Conservation (phyloP, 2,797 vertebrate genomes). For the Octomys mimax region DNA sequence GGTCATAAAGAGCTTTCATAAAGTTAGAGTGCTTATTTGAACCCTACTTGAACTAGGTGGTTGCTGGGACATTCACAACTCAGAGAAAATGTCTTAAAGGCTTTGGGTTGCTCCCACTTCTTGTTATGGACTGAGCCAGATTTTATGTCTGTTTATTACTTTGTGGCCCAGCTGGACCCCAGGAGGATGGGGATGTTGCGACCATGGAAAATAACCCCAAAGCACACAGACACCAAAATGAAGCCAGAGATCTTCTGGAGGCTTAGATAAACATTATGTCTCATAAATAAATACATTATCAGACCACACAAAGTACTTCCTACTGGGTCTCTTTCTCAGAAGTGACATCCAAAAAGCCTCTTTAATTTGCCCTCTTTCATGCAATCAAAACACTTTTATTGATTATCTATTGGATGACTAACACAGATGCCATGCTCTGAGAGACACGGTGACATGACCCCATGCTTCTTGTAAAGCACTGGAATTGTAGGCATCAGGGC, state of each 20-base stretch:
- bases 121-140: slow-evolving; percentile 80
- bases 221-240: slow-evolving; percentile 75
- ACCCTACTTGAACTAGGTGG: slow-evolving; percentile 82
- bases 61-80: slow-evolving; percentile 64
- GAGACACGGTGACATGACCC: not conserved
- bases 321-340: slow-evolving; percentile 60
- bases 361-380: slow-evolving; percentile 52
- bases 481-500: not conserved
- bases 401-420: not conserved
- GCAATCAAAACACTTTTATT: slow-evolving; percentile 43
- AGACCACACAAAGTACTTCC: slow-evolving; percentile 83
- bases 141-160: slow-evolving; percentile 84
- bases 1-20: slow-evolving; percentile 63
- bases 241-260: slow-evolving; percentile 79
- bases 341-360: slow-evolving; percentile 60
- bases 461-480: not conserved
- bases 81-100: slow-evolving; percentile 76
- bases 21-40: slow-evolving; percentile 76
- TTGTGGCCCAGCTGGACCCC: slow-evolving; percentile 79
- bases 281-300: slow-evolving; percentile 84
- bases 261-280: slow-evolving; percentile 82
- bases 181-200: slow-evolving; percentile 77
- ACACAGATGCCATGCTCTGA: not conserved
- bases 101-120: slow-evolving; percentile 79
- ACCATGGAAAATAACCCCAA: slow-evolving; percentile 80